phyloP scores from a whole-genome alignment of 2,888 invertebrate species.

The Drosophila mayaguana region DNA sequence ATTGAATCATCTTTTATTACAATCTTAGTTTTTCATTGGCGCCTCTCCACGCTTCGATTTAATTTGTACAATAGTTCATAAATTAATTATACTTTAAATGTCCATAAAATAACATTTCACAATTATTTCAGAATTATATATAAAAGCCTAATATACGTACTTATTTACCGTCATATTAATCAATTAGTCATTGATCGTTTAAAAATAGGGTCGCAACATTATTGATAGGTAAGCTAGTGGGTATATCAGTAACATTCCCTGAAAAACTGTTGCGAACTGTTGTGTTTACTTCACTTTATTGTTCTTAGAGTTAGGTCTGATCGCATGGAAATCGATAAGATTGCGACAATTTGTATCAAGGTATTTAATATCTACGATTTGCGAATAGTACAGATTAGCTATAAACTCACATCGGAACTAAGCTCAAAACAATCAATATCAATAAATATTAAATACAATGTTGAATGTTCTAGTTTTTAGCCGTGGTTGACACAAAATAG shows the following conservation, averaged over 20 bases:
- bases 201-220: background rate
- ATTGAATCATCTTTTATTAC: background rate
- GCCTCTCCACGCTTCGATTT: background rate
- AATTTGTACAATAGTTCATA: slow-evolving; percentile 12
- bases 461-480: slow-evolving; percentile 13
- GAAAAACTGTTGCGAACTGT: slow-evolving; percentile 8
- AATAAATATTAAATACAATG: slow-evolving; percentile 33
- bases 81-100: slow-evolving; percentile 18
- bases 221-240: background rate
- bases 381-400: slow-evolving; percentile 19
- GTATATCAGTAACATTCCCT: background rate
- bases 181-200: slow-evolving; percentile 8
- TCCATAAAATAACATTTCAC: slow-evolving; percentile 22
- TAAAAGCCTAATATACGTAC: slow-evolving; percentile 16
- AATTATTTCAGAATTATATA: slow-evolving; percentile 20
- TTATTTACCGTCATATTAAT: slow-evolving; percentile 14
- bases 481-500: background rate
- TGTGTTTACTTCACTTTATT: slow-evolving; percentile 2
- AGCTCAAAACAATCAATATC: slow-evolving; percentile 17
- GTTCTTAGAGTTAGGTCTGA: background rate
- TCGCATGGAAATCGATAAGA: background rate
- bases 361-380: slow-evolving; percentile 38
- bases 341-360: slow-evolving; percentile 1
- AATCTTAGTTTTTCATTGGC: background rate
- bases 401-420: slow-evolving; percentile 23